Conservation (phyloP, 2,888 invertebrate species). For the Barypeithes pellucidus region DNA sequence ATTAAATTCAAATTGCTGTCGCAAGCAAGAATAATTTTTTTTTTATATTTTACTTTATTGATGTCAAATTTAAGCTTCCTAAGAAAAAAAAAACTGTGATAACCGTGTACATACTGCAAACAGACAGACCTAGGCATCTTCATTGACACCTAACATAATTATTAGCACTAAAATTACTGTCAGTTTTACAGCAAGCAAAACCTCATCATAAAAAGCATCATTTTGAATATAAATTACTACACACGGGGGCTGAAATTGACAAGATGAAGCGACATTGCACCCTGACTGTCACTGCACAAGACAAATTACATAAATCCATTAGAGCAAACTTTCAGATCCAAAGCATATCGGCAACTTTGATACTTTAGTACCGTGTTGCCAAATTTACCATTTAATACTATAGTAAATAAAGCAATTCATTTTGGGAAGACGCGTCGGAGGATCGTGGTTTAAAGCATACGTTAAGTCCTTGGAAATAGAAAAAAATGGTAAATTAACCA, state of each 20-base stretch:
- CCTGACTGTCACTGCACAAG: constrained; percentile 60
- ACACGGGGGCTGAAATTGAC: constrained; percentile 49
- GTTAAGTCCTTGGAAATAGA: no score
- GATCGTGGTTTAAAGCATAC: no score
- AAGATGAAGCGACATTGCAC: constrained; percentile 49
- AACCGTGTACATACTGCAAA: no score
- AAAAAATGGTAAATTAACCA: no score
- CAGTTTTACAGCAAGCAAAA: neutral
- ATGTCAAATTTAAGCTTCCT: no score
- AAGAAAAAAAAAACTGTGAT: no score
- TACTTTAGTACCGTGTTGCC: constrained; percentile 34
- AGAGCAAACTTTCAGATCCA: constrained; percentile 59
- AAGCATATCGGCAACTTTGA: constrained; percentile 41
- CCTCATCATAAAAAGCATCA: constrained; percentile 22
- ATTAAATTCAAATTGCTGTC: no score
- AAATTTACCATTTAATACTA: neutral
- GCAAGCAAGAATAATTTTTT: no score
- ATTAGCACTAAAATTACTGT: constrained; percentile 13
- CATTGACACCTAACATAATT: neutral
- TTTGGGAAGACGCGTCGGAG: no score
- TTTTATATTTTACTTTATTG: no score
- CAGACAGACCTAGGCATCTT: no score
- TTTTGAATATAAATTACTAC: constrained; percentile 43
- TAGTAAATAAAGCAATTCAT: no score
- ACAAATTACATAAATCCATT: constrained; percentile 66